These are phyloP conservation scores for Microcaecilia unicolor DNA, from an alignment of 2,797 vertebrate genomes.

Conservation along the genomic window DNA sequence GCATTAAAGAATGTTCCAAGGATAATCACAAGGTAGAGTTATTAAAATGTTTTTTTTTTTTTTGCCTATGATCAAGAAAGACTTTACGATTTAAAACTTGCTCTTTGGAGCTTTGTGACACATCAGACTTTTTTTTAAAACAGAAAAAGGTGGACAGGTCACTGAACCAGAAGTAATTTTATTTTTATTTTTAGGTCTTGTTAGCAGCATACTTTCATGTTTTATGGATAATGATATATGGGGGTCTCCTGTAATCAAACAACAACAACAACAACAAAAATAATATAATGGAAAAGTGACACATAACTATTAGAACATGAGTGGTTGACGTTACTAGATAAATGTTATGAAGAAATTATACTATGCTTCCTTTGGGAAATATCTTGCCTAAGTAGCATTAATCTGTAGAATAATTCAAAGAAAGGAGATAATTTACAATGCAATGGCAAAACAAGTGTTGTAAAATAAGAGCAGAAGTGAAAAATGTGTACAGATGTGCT, in stretches of 20 bases:
- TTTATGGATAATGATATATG: neutral
- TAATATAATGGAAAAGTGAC: constrained; percentile 4
- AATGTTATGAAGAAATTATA: constrained; percentile 2
- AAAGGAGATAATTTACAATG: constrained; percentile 18
- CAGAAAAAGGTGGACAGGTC: constrained; percentile 5
- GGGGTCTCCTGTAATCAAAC: no score
- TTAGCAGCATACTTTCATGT: neutral
- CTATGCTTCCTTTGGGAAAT: constrained; percentile 25
- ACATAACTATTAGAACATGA: constrained; percentile 22
- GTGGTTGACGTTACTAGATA: constrained; percentile 21
- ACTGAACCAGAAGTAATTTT: constrained; percentile 48
- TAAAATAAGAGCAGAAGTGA: constrained; percentile 12
- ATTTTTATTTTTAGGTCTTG: no score
- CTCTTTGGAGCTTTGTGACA: constrained; percentile 22
- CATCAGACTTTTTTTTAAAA: constrained; percentile 8
- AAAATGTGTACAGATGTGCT: no score
- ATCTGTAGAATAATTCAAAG: constrained; percentile 27
- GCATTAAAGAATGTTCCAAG: constrained; percentile 11
- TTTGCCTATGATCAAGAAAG: constrained; percentile 43
- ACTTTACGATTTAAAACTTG: constrained; percentile 15
- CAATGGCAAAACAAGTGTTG: constrained; percentile 5
- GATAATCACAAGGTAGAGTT: constrained; percentile 45
- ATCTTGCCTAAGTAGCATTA: constrained; percentile 7
- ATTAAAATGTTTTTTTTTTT: constrained; percentile 55
- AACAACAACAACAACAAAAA: no score